Conservation (phyloP, 2,113 vertebrate species). For the Oryzias woworae region DNA sequence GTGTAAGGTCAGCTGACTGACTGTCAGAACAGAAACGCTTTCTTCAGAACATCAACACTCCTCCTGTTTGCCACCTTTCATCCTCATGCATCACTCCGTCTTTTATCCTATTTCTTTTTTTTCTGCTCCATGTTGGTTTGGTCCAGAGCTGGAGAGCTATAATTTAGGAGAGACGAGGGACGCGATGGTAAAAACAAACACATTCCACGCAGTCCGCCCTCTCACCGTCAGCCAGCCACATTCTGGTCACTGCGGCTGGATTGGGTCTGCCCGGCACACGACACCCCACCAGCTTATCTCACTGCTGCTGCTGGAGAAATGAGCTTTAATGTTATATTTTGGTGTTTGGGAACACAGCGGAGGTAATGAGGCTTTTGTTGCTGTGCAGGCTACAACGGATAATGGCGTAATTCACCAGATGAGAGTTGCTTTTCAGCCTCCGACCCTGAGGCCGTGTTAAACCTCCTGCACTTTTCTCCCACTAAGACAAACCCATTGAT, state of each 20-base stretch:
- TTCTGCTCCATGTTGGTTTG: conserved; percentile 40
- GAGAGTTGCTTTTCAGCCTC: conserved; percentile 39
- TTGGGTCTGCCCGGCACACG: conserved; percentile 58
- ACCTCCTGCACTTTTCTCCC: conserved; percentile 55
- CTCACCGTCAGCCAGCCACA: conserved; percentile 58
- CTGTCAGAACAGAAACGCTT: conserved; percentile 14
- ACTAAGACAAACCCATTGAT: conserved; percentile 42
- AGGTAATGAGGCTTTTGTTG: conserved; percentile 42
- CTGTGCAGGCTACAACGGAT: conserved; percentile 60
- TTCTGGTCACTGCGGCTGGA: conserved; percentile 61
- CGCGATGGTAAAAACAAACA: conserved; percentile 67
- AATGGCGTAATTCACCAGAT: conserved; percentile 55
- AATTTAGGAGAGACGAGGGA: conserved; percentile 59
- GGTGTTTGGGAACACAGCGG: conserved; percentile 32
- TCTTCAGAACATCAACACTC: conserved; percentile 9
- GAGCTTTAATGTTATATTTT: background rate
- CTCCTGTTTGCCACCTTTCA: conserved; percentile 14
- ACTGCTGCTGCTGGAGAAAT: background rate
- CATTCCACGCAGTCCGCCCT: conserved; percentile 36
- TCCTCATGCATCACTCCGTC: conserved; percentile 10
- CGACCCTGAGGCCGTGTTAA: conserved; percentile 53
- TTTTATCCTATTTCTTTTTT: conserved; percentile 33
- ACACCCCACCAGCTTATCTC: conserved; percentile 46
- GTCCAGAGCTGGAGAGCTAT: conserved; percentile 40
- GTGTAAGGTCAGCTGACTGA: conserved; percentile 35